Percentiles rank a stretch among this genome's conserved stretches.
phyloP scores from a whole-genome alignment of 64 coral and sea anemone species.

The Dendrophyllia cribrosa region DNA sequence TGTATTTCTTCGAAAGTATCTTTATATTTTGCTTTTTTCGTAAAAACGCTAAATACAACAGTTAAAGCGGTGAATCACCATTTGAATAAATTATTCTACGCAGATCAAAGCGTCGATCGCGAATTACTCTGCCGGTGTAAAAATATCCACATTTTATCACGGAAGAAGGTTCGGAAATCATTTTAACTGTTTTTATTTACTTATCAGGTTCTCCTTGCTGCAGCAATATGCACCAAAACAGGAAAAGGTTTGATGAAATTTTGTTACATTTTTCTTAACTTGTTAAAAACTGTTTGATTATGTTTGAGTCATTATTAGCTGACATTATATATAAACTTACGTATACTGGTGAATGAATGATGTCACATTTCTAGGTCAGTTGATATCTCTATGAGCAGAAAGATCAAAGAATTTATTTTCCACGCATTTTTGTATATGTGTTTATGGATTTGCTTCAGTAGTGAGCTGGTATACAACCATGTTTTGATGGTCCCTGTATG shows the following conservation, averaged over 20 bases:
- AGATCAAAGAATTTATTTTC: no score
- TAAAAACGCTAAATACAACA: not conserved
- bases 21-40: not conserved
- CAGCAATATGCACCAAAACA: conserved; percentile 99
- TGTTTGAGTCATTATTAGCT: not conserved
- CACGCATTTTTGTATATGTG: no score
- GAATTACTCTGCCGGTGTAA: no score
- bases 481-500: no score
- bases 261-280: not conserved
- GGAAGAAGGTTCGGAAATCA: not conserved
- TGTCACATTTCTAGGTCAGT: no score
- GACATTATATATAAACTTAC: no score
- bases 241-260: conserved; percentile 87
- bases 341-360: no score
- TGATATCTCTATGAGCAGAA: no score
- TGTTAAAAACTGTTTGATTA: not conserved
- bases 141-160: not conserved
- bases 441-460: no score
- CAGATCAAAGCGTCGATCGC: no score
- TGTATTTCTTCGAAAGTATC: not conserved
- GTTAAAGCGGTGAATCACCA: not conserved
- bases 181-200: not conserved
- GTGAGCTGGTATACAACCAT: no score
- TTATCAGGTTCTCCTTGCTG: conserved; percentile 96
- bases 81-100: not conserved